phyloP scores from a whole-genome alignment of 2,113 vertebrate genomes.

The Balaenoptera acutorostrata region DNA sequence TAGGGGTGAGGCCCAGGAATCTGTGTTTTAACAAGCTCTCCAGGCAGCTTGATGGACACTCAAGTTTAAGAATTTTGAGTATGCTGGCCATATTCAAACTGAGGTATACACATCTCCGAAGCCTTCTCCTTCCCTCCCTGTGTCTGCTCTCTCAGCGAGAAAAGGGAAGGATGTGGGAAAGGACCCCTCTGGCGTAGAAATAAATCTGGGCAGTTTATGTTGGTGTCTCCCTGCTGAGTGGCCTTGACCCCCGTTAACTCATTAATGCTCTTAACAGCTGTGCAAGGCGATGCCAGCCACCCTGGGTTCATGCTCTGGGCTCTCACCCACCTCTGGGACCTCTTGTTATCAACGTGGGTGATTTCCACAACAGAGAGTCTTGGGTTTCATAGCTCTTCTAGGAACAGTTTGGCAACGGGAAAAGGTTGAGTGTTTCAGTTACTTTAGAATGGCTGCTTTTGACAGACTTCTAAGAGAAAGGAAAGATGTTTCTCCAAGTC shows the following conservation, averaged over 20 bases:
- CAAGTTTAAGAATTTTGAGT: not conserved
- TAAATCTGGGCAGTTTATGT: not conserved
- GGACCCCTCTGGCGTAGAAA: not conserved
- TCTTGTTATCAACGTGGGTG: not conserved
- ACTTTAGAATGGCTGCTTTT: not conserved
- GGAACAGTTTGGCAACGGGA: not conserved
- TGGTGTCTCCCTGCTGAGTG: not conserved
- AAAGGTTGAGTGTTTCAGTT: not conserved
- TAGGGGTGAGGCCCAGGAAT: not conserved
- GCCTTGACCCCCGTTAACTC: not conserved
- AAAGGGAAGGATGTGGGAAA: not conserved
- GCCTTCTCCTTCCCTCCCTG: not conserved
- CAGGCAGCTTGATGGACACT: not conserved
- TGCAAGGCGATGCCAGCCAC: slow-evolving; percentile 24
- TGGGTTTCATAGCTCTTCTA: not conserved
- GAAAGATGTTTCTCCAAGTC: not conserved
- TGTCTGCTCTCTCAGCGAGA: not conserved
- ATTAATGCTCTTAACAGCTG: slow-evolving; percentile 43
- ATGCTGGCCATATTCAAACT: not conserved
- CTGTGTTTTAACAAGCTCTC: not conserved
- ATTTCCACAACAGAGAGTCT: slow-evolving; percentile 19
- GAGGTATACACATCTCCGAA: not conserved
- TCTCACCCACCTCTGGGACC: not conserved
- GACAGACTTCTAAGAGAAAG: not conserved
- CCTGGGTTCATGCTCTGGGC: not conserved